phyloP scores from a whole-genome alignment of 1,140 invertebrate genomes.

The Camponotus floridanus region DNA sequence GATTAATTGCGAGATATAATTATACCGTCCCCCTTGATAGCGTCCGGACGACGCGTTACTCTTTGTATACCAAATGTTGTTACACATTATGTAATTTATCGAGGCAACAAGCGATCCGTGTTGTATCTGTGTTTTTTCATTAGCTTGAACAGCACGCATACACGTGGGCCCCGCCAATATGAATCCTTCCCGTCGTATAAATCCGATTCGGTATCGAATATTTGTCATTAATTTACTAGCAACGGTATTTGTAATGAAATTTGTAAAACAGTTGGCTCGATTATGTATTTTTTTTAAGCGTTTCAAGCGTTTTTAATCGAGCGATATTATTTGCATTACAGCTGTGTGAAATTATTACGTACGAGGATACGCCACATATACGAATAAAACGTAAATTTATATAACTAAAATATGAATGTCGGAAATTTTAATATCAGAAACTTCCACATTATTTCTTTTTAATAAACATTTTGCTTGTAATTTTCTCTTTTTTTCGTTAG shows the following conservation, averaged over 20 bases:
- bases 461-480: neutral
- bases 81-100: neutral
- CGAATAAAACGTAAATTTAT: neutral
- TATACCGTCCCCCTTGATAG: neutral
- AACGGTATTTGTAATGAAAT: neutral
- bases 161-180: neutral
- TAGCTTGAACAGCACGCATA: neutral
- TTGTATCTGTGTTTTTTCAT: conserved; percentile 21
- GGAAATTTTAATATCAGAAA: neutral
- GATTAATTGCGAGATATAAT: conserved; percentile 28
- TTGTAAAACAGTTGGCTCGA: neutral
- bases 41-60: neutral
- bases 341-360: neutral
- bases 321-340: neutral
- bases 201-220: neutral
- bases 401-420: no score
- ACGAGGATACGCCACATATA: neutral
- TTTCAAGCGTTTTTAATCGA: neutral
- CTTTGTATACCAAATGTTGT: neutral
- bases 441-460: neutral
- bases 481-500: neutral
- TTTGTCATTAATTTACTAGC: neutral
- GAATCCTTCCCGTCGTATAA: neutral
- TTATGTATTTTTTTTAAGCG: neutral
- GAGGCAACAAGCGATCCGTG: conserved; percentile 8